Evolutionary conservation across 1,140 invertebrate genomes (phyloP).

Genomic region (Drosophila chauvacae): DNA sequence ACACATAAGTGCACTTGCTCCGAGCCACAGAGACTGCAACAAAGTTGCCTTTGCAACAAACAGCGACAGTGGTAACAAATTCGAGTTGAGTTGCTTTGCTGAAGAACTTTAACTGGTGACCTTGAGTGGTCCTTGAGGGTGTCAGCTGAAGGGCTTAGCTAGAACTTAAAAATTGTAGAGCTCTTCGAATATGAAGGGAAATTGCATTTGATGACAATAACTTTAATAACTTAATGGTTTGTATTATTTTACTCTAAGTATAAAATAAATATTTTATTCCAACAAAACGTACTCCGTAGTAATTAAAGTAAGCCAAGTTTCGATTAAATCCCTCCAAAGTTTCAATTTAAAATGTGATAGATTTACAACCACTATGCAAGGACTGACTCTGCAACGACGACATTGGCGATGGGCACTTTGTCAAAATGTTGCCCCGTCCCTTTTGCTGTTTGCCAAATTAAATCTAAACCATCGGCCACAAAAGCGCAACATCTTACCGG

Average conservation of each 20-base stretch:
- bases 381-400: conserved; percentile 14
- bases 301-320: no score
- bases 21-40: conserved; percentile 54
- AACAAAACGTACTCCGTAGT: no score
- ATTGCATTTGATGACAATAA: not conserved
- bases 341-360: not conserved
- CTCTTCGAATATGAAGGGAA: not conserved
- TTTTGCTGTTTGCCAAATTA: conserved; percentile 62
- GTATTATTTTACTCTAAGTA: no score
- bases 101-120: conserved; percentile 31
- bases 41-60: conserved; percentile 43
- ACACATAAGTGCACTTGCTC: conserved; percentile 73
- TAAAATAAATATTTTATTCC: no score
- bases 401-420: conserved; percentile 51
- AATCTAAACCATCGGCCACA: conserved; percentile 54
- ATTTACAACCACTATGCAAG: conserved; percentile 37
- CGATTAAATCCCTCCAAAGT: no score
- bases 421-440: conserved; percentile 54
- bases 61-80: conserved; percentile 40
- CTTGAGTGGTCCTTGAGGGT: conserved; percentile 35
- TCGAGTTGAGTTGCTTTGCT: conserved; percentile 23
- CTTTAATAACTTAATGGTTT: not conserved
- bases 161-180: not conserved
- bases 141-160: conserved; percentile 2
- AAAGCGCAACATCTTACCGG: conserved; percentile 42